Percentiles rank a stretch among this genome's conserved stretches.
phyloP scores from a whole-genome alignment of 2,888 invertebrate species.

The Laothoe populi region DNA sequence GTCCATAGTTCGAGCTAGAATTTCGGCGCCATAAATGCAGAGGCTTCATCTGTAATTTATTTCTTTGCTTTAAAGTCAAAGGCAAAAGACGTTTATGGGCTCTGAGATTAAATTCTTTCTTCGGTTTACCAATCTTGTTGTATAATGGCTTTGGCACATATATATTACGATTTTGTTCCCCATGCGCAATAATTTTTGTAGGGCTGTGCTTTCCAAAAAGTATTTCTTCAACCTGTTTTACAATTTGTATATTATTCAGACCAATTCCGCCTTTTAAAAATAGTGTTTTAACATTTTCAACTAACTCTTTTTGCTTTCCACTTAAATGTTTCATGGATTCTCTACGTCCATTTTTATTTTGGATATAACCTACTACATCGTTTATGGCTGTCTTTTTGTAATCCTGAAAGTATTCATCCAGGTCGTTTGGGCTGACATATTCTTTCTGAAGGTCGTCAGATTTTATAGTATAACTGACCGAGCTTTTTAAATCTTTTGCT shows the following conservation, averaged over 20 bases:
- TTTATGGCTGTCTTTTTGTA: constrained; percentile 20
- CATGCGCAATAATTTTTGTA: constrained; percentile 42
- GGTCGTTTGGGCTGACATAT: constrained; percentile 15
- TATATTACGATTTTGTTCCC: constrained; percentile 42
- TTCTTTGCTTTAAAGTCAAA: constrained; percentile 44
- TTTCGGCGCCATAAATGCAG: constrained; percentile 44
- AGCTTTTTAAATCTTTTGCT: constrained; percentile 11
- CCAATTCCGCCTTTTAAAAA: not conserved
- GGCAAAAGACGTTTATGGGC: constrained; percentile 42
- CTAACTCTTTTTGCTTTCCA: constrained; percentile 18
- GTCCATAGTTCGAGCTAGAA: constrained; percentile 44
- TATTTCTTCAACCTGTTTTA: constrained; percentile 32
- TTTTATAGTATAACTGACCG: not conserved
- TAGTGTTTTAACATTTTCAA: constrained; percentile 18
- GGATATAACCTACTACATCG: constrained; percentile 19
- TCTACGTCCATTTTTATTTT: constrained; percentile 5
- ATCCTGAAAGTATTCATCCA: constrained; percentile 20
- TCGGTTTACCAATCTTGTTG: constrained; percentile 30
- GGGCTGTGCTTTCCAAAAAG: constrained; percentile 28
- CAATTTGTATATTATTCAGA: constrained; percentile 16
- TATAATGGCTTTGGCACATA: constrained; percentile 50
- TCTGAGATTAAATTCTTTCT: constrained; percentile 27
- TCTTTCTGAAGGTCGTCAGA: not conserved
- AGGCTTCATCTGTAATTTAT: constrained; percentile 27
- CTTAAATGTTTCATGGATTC: not conserved